phyloP scores from a whole-genome alignment of 2,888 invertebrate genomes.

The Epistrophella euchroma region DNA sequence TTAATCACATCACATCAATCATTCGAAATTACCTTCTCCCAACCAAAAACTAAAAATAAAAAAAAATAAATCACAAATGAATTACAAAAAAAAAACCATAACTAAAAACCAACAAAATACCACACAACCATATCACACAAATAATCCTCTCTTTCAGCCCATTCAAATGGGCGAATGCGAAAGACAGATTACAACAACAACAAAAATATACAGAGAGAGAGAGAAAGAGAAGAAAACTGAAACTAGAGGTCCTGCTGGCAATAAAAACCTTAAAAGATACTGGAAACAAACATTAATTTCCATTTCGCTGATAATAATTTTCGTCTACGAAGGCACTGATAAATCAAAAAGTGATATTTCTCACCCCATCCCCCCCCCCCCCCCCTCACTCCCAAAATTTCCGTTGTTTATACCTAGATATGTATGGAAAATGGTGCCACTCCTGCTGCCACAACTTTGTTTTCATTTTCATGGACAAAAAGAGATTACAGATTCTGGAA shows the following conservation, averaged over 20 bases:
- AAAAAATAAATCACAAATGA: neutral
- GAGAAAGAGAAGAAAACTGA: slow-evolving; percentile 1
- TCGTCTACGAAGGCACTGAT: slow-evolving; percentile 76
- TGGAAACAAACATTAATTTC: slow-evolving; percentile 75
- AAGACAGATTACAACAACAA: slow-evolving; percentile 5
- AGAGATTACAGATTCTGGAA: slow-evolving; percentile 66
- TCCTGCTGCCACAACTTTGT: slow-evolving; percentile 39
- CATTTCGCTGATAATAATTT: slow-evolving; percentile 76
- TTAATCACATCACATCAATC: slow-evolving; percentile 60
- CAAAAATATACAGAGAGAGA: neutral
- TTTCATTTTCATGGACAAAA: slow-evolving; percentile 72
- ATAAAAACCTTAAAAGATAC: slow-evolving; percentile 70
- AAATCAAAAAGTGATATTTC: slow-evolving; percentile 75
- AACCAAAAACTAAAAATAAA: neutral
- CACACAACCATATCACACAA: slow-evolving; percentile 25
- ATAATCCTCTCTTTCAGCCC: slow-evolving; percentile 18
- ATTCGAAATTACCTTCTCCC: slow-evolving; percentile 33
- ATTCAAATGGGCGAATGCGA: slow-evolving; percentile 28
- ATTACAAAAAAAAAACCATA: slow-evolving; percentile 14
- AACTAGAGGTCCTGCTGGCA: slow-evolving; percentile 62
- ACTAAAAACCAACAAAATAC: slow-evolving; percentile 32
- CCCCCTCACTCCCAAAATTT: neutral
- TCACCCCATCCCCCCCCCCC: slow-evolving; percentile 40
- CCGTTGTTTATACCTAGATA: neutral
- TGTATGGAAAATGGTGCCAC: slow-evolving; percentile 36